Evolutionary conservation across 2,797 vertebrate species (phyloP).

Genomic region (Falco cherrug): DNA sequence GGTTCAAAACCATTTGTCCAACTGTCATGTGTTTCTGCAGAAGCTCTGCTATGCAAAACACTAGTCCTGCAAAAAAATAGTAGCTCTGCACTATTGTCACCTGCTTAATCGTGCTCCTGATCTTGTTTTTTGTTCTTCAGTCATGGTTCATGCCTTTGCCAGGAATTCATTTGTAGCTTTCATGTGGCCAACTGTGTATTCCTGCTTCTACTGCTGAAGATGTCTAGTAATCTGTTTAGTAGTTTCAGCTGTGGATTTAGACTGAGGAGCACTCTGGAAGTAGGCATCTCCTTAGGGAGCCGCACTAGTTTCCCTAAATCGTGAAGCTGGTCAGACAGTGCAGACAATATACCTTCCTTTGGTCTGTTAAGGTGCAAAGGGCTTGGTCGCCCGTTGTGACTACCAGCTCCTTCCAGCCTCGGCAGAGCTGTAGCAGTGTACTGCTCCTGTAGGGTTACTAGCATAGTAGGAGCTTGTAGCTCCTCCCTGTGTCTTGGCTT

Average conservation of each 20-base stretch:
- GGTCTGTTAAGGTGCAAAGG: not conserved
- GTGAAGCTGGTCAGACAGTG: not conserved
- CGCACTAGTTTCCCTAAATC: not conserved
- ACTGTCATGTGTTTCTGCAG: not conserved
- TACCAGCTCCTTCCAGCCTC: not conserved
- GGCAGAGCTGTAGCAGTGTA: not conserved
- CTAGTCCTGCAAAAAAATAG: not conserved
- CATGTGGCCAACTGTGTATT: rapidly evolving
- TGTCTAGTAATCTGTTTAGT: not conserved
- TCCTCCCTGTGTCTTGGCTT: not conserved
- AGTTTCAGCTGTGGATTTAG: not conserved
- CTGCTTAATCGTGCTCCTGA: not conserved
- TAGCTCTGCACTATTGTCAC: not conserved
- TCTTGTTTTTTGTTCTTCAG: not conserved
- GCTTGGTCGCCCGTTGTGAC: not conserved
- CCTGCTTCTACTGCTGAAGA: not conserved
- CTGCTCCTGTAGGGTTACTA: not conserved
- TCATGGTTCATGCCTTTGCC: not conserved
- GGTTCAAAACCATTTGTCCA: not conserved
- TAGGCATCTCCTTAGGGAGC: not conserved
- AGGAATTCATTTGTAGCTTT: not conserved
- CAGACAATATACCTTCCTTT: not conserved
- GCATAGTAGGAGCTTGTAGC: not conserved
- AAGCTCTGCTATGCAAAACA: not conserved
- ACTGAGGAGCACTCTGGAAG: not conserved